Evolutionary conservation across 1,140 invertebrate genomes (phyloP).

Genomic region (Magallana ariakensis): DNA sequence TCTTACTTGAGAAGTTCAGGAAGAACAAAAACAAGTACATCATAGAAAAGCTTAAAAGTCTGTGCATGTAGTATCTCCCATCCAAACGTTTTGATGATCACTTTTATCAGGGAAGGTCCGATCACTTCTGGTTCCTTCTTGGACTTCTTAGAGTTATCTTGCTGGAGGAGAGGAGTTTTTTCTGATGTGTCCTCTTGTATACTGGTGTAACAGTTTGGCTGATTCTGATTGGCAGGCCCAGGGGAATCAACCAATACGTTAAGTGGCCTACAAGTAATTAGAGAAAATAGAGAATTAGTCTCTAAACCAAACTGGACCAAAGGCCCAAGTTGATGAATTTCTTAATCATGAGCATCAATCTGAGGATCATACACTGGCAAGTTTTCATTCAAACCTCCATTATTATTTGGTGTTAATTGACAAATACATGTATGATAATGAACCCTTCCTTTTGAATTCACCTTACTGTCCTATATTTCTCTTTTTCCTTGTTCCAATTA

Average conservation of each 20-base stretch:
- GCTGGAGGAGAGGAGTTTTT: neutral
- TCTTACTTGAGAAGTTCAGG: slow-evolving; percentile 66
- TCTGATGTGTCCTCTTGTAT: slow-evolving; percentile 10
- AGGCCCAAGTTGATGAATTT: neutral
- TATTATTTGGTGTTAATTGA: no score
- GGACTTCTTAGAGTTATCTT: neutral
- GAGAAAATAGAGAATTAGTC: neutral
- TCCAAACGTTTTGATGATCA: slow-evolving; percentile 64
- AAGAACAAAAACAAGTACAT: slow-evolving; percentile 60
- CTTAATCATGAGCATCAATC: neutral
- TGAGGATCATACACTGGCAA: neutral
- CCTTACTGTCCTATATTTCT: slow-evolving; percentile 11
- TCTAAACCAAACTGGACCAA: no score
- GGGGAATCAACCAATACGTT: neutral
- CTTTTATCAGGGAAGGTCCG: slow-evolving; percentile 56
- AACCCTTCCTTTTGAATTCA: no score
- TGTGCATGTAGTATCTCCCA: slow-evolving; percentile 61
- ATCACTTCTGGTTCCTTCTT: neutral
- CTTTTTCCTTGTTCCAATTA: slow-evolving; percentile 85
- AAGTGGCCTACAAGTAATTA: neutral
- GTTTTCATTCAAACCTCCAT: neutral
- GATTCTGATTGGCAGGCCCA: neutral
- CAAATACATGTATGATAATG: no score
- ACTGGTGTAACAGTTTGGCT: neutral
- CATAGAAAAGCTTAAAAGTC: slow-evolving; percentile 66